Conservation (phyloP, 2,888 invertebrate genomes). For the Cephus pygmeus region DNA sequence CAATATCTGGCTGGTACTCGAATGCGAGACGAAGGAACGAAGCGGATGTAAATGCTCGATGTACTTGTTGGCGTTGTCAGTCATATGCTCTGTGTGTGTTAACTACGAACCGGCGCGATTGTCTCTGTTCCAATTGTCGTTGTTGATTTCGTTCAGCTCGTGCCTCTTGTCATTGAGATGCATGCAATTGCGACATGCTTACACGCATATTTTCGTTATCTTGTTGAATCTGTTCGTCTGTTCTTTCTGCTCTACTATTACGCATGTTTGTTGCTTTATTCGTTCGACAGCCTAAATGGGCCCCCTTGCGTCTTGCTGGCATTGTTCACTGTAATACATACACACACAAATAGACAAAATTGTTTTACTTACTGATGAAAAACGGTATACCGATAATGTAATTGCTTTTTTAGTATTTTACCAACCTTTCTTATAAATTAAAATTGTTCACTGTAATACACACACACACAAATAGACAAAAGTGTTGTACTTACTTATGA, state of each 20-base stretch:
- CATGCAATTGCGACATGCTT: constrained; percentile 4
- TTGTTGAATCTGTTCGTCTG: constrained; percentile 8
- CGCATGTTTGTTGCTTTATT: constrained; percentile 7
- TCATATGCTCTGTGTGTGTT: constrained; percentile 19
- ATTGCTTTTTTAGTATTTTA: too few species aligned
- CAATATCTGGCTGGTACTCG: too few species aligned
- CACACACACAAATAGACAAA: background rate
- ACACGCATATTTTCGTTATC: constrained; percentile 15
- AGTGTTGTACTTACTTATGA: background rate
- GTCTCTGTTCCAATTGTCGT: background rate
- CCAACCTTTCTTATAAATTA: too few species aligned
- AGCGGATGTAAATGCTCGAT: too few species aligned
- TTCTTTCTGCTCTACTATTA: constrained; percentile 13
- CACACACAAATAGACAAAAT: too few species aligned
- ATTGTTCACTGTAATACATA: too few species aligned
- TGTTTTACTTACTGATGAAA: too few species aligned
- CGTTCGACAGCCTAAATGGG: constrained; percentile 13
- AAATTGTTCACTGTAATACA: constrained; percentile 16
- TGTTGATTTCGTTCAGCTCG: too few species aligned
- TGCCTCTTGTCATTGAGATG: too few species aligned
- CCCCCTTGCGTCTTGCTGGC: constrained; percentile 12
- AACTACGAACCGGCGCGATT: constrained; percentile 14
- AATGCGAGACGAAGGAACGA: too few species aligned
- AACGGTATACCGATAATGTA: too few species aligned
- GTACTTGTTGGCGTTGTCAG: too few species aligned